Base-by-base conservation (phyloP, 1,140 invertebrate genomes). In the Armadillidium nasatum region DNA sequence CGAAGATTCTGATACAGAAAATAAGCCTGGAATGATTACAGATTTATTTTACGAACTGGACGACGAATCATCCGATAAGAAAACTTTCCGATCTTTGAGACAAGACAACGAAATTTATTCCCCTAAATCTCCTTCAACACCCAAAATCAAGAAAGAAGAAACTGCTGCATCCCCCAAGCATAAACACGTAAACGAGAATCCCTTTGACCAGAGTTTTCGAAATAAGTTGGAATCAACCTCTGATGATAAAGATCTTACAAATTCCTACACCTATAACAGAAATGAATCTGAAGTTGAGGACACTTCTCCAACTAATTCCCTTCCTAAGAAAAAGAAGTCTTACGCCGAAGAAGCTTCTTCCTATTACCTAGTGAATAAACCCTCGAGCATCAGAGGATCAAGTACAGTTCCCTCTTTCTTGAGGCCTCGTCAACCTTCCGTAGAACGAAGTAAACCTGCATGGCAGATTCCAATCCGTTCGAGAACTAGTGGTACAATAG, bases 21-120 rank as follows among this genome's bases (percentile, higher is more conserved):
- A 68, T n/a, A 75, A 73, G 10, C 76, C 75, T 9, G 72, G 80
- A 0, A 69, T 81, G 44, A 80, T 81, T 74, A 79, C 78, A 9
- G 81, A 79, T 69, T 74, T 81, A 19, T 71, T 81, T 21, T 81
- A 79, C 75, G 73, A 76, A 19, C 15, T 80, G 4, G 76, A 74
- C 76, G 73, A 75, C 7, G 50, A 19, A 60, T 60, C 50, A 13
- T 15, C 50, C 50, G 33, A 33, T 6, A 33, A 33, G 33, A 33
- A 33, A 33, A 13, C 50, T 19, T 15, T 19, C 50, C 19, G 11
- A 15, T 60, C 50, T 13, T 15, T 19, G 11, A 60, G 3, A 19
- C 2, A 60, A 2, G 19, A 19, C 50, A 60, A 60, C 19, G 11
- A 13, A 15, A 15, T 19, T 19, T 15, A 15, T 60, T 60, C 19